Base-by-base conservation (phyloP, 1,140 invertebrate species). In the Aphelenchoides fujianensis region DNA sequence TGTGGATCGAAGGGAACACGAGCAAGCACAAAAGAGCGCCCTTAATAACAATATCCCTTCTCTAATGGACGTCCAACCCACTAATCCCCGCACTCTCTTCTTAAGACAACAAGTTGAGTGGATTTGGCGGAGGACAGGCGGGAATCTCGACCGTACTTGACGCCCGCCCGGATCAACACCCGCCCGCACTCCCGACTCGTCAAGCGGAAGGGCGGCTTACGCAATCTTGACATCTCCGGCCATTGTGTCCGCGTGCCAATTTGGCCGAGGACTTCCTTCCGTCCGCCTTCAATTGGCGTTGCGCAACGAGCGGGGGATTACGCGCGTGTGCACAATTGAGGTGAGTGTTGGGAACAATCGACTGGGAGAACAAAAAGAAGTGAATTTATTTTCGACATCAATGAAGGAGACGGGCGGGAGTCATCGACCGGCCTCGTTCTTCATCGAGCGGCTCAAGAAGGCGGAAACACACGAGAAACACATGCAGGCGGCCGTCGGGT, bases 61-160 rank as follows among this genome's bases (percentile, higher is more conserved):
- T 48, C 41, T 48, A 48, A 23, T 48, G 23, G 12, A 48, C 41
- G 41, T 48, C 23, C 41, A 48, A 48, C 12, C 41, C 5, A 32
- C 23, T 59, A 59, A 59, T 59, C 5, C 55, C 12, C 28, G 19
- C 34, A 19, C 55, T 59, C 19, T 5, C 7, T 59, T 59, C 28
- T 16, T 30, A 59, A 5, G 34, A 5, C 55, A 59, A 59, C 55
- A 59, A 59, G 55, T 59, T 59, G 55, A 59, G 55, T 59, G 55
- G 55, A 59, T 59, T 59, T 30, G 23, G 55, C 41, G 41, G 5
- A 48, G 12, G 23, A 16, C 23, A 48, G 23, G 41, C 41, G 41
- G 41, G 41, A 48, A 48, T 59, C 55, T 59, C 19, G 55, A 59
- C 7, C 55, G 41, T 48, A 59, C 55, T 59, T 5, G 55, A 5